These are phyloP conservation scores for Etheostoma nigrum DNA, from an alignment of 2,797 vertebrate species.

Conservation along the genomic window DNA sequence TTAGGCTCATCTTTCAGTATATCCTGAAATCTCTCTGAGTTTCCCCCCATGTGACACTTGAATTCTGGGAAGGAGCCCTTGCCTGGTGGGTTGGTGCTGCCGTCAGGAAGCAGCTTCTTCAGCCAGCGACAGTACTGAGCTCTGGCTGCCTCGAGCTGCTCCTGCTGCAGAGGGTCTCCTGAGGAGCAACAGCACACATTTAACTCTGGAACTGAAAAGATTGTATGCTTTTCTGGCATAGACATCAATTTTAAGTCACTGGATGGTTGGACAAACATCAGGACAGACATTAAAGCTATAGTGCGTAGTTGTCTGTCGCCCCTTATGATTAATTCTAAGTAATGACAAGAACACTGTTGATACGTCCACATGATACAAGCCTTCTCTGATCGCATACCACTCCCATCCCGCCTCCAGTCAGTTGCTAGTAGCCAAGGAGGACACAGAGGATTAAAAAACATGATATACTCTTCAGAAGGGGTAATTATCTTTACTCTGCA, in stretches of 20 bases:
- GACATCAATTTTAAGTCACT: not conserved
- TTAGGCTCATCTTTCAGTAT: conserved; percentile 74
- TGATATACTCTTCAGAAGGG: too few relatives aligned
- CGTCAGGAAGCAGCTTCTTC: conserved; percentile 39
- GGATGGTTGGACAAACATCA: not conserved
- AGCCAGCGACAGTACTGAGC: conserved; percentile 52
- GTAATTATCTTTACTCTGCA: too few relatives aligned
- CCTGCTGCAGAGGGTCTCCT: conserved; percentile 68
- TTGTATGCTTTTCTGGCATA: not conserved
- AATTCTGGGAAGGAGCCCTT: conserved; percentile 51
- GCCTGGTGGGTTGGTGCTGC: conserved; percentile 28
- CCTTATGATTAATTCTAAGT: too few relatives aligned
- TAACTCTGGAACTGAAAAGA: not conserved
- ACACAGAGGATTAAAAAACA: too few relatives aligned
- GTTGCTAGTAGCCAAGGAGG: too few relatives aligned
- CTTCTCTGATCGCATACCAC: too few relatives aligned
- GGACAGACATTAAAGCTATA: not conserved
- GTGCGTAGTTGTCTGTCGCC: too few relatives aligned
- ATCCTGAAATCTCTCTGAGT: conserved; percentile 60
- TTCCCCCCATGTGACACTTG: conserved; percentile 56
- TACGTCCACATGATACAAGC: too few relatives aligned
- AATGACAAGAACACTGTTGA: too few relatives aligned
- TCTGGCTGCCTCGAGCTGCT: conserved; percentile 61
- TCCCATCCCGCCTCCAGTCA: too few relatives aligned
- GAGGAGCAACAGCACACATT: conserved; percentile 23